Evolutionary conservation across 2,888 invertebrate species (phyloP).

Genomic region (Pocota personata): DNA sequence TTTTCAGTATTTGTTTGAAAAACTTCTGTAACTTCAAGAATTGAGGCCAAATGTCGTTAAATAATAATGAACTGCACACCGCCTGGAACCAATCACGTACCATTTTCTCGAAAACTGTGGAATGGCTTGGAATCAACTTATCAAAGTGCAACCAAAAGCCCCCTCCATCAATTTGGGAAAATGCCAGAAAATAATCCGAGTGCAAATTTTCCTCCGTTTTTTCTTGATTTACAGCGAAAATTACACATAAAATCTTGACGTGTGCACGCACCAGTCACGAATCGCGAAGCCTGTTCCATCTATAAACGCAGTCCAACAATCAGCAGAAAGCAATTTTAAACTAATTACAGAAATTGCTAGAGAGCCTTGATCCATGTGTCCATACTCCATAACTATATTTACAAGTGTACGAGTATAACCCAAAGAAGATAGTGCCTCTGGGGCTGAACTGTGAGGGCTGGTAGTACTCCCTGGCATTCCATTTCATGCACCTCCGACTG

Average conservation of each 20-base stretch:
- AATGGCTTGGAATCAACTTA: not conserved
- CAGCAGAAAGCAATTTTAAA: constrained; percentile 70
- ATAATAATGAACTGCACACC: not conserved
- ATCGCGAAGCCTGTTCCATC: constrained; percentile 75
- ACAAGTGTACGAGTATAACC: constrained; percentile 18
- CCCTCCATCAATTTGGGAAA: constrained; percentile 65
- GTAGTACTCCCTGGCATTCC: constrained; percentile 51
- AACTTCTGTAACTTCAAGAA: not conserved
- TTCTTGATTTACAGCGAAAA: constrained; percentile 24
- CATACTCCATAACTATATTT: constrained; percentile 65
- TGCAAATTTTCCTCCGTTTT: not conserved
- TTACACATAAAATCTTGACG: constrained; percentile 79
- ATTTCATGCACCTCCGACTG: constrained; percentile 47
- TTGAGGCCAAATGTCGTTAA: not conserved
- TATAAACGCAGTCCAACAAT: constrained; percentile 73
- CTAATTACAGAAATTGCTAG: constrained; percentile 71
- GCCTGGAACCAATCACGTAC: not conserved
- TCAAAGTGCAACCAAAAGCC: not conserved
- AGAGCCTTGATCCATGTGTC: constrained; percentile 60
- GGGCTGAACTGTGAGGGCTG: constrained; percentile 1
- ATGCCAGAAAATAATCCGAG: constrained; percentile 61
- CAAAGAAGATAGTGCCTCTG: constrained; percentile 42
- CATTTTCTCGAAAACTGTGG: not conserved
- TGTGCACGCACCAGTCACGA: constrained; percentile 78
- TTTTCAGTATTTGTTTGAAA: not conserved